These are phyloP conservation scores for Micrasema longulum DNA, from an alignment of 1,140 invertebrate species.

Conservation along the genomic window DNA sequence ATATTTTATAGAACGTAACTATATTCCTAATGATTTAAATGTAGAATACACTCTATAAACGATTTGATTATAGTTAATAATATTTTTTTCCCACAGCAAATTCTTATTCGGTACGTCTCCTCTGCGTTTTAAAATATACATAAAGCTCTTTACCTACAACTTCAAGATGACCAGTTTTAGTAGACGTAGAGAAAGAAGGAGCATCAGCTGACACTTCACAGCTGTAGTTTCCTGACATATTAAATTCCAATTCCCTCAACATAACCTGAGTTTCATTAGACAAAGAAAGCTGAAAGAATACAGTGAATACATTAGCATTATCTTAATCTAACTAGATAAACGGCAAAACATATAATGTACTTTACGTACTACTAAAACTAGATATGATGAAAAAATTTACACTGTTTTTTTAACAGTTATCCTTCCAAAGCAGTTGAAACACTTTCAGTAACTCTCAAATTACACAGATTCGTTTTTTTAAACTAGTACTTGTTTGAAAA, in stretches of 20 bases:
- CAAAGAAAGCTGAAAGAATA: conserved; percentile 71
- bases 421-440: no score
- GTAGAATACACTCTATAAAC: no score
- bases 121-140: no score
- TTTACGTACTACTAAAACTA: background rate
- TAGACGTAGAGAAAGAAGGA: conserved; percentile 78
- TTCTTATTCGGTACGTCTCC: no score
- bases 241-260: conserved; percentile 77
- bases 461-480: no score
- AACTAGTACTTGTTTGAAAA: no score
- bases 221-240: conserved; percentile 83
- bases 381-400: background rate
- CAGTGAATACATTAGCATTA: background rate
- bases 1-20: no score
- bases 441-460: no score
- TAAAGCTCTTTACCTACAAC: conserved; percentile 82
- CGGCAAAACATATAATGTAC: background rate
- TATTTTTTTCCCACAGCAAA: no score
- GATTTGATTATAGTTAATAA: no score
- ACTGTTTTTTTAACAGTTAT: no score
- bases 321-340: background rate
- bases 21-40: no score
- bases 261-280: conserved; percentile 83
- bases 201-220: conserved; percentile 88
- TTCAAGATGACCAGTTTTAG: conserved; percentile 73